Percentiles rank a stretch among this genome's conserved stretches.
phyloP scores from a whole-genome alignment of 2,113 vertebrate genomes.

The Alosa alosa region DNA sequence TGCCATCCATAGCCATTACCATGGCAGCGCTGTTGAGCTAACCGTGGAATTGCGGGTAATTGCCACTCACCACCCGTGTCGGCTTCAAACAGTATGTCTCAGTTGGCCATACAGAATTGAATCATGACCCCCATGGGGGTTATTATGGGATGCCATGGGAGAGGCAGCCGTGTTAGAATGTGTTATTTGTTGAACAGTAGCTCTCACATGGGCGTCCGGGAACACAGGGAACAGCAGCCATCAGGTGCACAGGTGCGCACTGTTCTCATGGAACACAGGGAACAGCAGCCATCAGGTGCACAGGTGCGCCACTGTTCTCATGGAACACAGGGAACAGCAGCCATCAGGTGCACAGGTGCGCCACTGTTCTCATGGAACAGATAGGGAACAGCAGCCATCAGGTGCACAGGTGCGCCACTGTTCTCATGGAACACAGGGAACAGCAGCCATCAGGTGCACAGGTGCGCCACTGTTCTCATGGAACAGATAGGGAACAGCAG shows the following conservation, averaged over 20 bases:
- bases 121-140: not conserved
- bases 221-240: not conserved
- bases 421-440: not conserved
- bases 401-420: not conserved
- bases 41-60: not conserved
- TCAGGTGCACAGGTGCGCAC: no score
- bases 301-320: no score
- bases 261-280: not conserved
- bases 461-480: no score
- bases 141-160: constrained; percentile 6
- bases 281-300: not conserved
- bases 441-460: no score
- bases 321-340: not conserved
- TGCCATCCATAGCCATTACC: not conserved
- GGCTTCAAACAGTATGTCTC: not conserved
- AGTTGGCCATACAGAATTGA: not conserved
- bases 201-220: not conserved
- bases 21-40: not conserved
- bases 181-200: not conserved
- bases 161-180: not conserved
- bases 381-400: no score
- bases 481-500: not conserved
- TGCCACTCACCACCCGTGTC: not conserved
- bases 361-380: no score
- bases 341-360: no score